phyloP scores from a whole-genome alignment of 2,888 invertebrate species.

The Yponomeuta malinellus region DNA sequence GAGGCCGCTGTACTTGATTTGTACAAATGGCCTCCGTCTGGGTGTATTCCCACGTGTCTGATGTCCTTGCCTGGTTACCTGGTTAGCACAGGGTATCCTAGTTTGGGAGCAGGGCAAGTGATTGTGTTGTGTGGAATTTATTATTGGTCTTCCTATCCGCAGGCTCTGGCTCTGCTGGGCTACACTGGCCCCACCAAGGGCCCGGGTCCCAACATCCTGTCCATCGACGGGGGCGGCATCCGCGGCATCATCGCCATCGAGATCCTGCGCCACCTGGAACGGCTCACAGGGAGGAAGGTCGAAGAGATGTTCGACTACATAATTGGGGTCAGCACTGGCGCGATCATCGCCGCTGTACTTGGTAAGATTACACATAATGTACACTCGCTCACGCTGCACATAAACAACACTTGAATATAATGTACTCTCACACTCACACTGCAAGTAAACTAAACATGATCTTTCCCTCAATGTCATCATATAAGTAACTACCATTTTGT shows the following conservation, averaged over 20 bases:
- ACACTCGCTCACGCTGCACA: not conserved
- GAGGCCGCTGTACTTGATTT: too few relatives aligned
- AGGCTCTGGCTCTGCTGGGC: slow-evolving; percentile 82
- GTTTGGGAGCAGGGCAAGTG: too few relatives aligned
- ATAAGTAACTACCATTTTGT: too few relatives aligned
- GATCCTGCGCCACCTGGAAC: slow-evolving; percentile 86
- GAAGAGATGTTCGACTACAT: slow-evolving; percentile 91
- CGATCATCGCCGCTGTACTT: slow-evolving; percentile 84
- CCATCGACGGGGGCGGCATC: slow-evolving; percentile 94
- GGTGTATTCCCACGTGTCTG: too few relatives aligned
- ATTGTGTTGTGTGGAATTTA: too few relatives aligned
- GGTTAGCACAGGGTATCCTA: too few relatives aligned
- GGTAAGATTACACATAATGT: slow-evolving; percentile 57
- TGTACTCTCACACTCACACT: too few relatives aligned
- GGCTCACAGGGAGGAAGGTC: slow-evolving; percentile 79
- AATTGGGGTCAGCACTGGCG: slow-evolving; percentile 89
- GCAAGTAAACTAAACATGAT: too few relatives aligned
- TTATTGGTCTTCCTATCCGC: slow-evolving; percentile 13
- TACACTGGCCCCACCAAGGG: slow-evolving; percentile 80
- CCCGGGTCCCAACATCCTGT: slow-evolving; percentile 85
- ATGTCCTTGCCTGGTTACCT: too few relatives aligned
- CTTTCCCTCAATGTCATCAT: too few relatives aligned
- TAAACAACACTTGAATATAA: too few relatives aligned
- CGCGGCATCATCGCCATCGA: slow-evolving; percentile 91
- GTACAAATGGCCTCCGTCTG: too few relatives aligned